These are phyloP conservation scores for Chondrosia reniformis DNA, from an alignment of 37 sponge, comb jelly and placozoan genomes.

Conservation along the genomic window DNA sequence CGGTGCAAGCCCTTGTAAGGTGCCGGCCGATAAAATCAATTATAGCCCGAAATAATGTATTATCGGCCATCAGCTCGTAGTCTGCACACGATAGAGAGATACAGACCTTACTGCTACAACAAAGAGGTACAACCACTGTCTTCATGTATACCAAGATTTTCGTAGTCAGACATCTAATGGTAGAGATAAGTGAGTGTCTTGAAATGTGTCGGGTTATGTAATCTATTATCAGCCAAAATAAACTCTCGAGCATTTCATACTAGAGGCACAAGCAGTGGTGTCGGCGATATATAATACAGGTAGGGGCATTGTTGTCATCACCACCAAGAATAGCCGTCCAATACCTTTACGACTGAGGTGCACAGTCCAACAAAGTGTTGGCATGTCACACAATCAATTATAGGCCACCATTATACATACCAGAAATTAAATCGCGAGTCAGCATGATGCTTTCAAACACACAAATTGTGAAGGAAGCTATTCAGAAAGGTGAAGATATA, in stretches of 20 bases:
- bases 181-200: not conserved
- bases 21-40: not conserved
- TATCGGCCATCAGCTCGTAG: not conserved
- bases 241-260: not conserved
- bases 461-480: conserved; percentile 90
- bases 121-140: not conserved
- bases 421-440: not conserved
- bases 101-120: not conserved
- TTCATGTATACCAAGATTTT: not conserved
- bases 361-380: not conserved
- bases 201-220: not conserved
- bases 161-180: not conserved
- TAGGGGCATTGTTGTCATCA: not conserved
- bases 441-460: no score
- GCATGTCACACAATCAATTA: not conserved
- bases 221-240: not conserved
- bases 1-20: not conserved
- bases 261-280: no score
- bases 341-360: not conserved
- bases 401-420: not conserved
- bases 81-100: not conserved
- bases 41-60: not conserved
- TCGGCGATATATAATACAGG: not conserved
- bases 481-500: conserved; percentile 90
- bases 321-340: not conserved